Percentiles rank a stretch among this genome's conserved stretches.
phyloP scores from a whole-genome alignment of 1,140 invertebrate species.

The Plectrocnemia conspersa region DNA sequence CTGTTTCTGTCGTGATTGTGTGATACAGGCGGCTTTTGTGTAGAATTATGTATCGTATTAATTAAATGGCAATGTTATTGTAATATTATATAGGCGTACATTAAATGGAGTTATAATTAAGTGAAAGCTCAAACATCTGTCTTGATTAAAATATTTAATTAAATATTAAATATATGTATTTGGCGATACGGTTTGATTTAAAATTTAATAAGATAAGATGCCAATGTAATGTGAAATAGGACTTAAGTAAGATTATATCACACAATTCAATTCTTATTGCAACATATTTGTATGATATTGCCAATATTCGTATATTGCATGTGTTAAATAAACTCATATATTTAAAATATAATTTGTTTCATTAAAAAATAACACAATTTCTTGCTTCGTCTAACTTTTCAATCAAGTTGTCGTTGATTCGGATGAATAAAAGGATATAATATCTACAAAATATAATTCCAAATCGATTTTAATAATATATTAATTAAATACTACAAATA shows the following conservation, averaged over 20 bases:
- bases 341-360: no score
- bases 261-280: conserved; percentile 6
- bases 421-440: no score
- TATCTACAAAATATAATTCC: no score
- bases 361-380: no score
- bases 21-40: no score
- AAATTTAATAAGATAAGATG: background rate
- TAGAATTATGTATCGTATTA: no score
- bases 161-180: background rate
- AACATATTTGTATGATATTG: conserved; percentile 17
- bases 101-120: background rate
- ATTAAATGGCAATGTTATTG: background rate
- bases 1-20: background rate
- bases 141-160: background rate
- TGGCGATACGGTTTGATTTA: background rate
- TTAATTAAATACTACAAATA: no score
- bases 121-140: background rate
- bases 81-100: background rate
- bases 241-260: background rate
- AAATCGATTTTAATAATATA: no score
- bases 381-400: no score
- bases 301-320: conserved; percentile 14
- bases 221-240: background rate
- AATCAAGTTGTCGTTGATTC: no score
- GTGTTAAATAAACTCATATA: conserved; percentile 19